These are phyloP conservation scores for Nycticryphes semicollaris DNA, from an alignment of 2,113 vertebrate species.

Conservation along the genomic window DNA sequence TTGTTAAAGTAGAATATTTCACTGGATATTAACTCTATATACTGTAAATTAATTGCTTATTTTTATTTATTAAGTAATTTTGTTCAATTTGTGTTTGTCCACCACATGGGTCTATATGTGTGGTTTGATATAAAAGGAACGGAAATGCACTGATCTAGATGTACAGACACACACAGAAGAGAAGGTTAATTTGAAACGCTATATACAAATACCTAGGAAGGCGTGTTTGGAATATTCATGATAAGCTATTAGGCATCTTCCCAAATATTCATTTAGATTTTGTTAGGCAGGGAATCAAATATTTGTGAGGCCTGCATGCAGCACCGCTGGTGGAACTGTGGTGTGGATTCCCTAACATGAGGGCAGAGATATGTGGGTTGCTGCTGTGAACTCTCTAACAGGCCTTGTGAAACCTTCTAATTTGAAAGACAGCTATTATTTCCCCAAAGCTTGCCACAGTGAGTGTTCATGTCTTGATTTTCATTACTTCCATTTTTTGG, in stretches of 20 bases:
- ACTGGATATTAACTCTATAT: not conserved
- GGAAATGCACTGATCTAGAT: not conserved
- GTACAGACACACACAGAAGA: not conserved
- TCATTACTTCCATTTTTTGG: constrained; percentile 61
- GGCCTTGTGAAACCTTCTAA: constrained; percentile 25
- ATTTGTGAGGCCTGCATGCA: constrained; percentile 15
- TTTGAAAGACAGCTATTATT: constrained; percentile 54
- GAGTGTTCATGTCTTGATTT: constrained; percentile 26
- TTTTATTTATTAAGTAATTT: not conserved
- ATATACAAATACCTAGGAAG: not conserved
- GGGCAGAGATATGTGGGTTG: constrained; percentile 19
- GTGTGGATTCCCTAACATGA: not conserved
- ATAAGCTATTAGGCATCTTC: not conserved
- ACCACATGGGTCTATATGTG: not conserved
- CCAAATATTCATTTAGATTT: constrained; percentile 51
- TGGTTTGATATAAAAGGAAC: not conserved
- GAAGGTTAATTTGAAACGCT: not conserved
- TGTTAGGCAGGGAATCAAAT: constrained; percentile 21
- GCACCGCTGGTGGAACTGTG: not conserved
- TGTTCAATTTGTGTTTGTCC: not conserved
- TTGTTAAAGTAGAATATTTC: not conserved
- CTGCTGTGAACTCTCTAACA: not conserved
- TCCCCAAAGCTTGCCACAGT: constrained; percentile 14
- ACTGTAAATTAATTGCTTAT: not conserved
- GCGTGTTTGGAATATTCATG: constrained; percentile 32